A percentile compares a stretch with the other conserved stretches of the same genome.
phyloP scores from a whole-genome alignment of 2,113 vertebrate species.

The Morone chrysops region DNA sequence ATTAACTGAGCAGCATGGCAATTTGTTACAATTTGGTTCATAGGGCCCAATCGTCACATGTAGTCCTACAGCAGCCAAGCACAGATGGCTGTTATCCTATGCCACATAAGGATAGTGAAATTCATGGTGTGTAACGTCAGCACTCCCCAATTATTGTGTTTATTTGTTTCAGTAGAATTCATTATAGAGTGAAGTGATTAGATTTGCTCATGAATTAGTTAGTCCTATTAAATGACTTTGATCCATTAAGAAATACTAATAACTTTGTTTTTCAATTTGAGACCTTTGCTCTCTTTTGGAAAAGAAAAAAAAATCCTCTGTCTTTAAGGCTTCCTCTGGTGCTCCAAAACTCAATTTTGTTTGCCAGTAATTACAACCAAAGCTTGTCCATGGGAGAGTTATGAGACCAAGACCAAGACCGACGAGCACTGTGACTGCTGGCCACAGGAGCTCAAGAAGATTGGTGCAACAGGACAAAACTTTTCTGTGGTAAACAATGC shows the following conservation, averaged over 20 bases:
- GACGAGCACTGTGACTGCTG: neutral
- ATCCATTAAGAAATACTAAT: conserved; percentile 57
- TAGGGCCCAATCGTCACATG: conserved; percentile 29
- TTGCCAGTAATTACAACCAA: neutral
- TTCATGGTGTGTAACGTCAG: conserved; percentile 10
- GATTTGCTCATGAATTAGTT: conserved; percentile 54
- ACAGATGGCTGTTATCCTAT: conserved; percentile 42
- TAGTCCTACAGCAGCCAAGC: conserved; percentile 44
- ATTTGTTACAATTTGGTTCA: conserved; percentile 65
- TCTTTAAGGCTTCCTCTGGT: neutral
- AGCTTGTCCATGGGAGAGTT: neutral
- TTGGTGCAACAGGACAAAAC: neutral
- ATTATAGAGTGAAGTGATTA: conserved; percentile 58
- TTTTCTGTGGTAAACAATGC: neutral
- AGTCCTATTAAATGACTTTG: conserved; percentile 26
- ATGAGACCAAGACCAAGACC: neutral
- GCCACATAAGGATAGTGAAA: conserved; percentile 15
- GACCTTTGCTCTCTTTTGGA: conserved; percentile 40
- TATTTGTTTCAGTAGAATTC: conserved; percentile 55
- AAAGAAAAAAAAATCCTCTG: conserved; percentile 3
- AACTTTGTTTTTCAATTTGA: conserved; percentile 58
- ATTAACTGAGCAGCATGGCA: conserved; percentile 50
- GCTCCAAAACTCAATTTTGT: neutral
- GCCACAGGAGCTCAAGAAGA: neutral
- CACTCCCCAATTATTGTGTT: neutral